Percentiles rank a stretch among this genome's conserved stretches.
phyloP scores from a whole-genome alignment of 2,888 invertebrate species.

The Aporophyla lueneburgensis region DNA sequence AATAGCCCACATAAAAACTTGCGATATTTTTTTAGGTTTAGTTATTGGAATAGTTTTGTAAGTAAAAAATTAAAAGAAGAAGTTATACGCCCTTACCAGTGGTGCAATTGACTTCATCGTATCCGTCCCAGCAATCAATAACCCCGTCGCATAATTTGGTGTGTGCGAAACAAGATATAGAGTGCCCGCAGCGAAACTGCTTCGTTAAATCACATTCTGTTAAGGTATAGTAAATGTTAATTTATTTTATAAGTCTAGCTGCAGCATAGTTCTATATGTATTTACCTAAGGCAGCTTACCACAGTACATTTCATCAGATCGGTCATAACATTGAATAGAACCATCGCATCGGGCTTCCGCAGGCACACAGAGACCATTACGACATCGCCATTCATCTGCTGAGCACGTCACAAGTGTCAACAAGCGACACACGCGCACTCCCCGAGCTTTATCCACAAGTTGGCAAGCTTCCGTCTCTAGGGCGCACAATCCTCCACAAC shows the following conservation, averaged over 20 bases:
- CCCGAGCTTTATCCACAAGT: slow-evolving; percentile 88
- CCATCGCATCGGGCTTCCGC: slow-evolving; percentile 93
- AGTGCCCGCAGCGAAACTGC: slow-evolving; percentile 94
- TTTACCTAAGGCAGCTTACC: slow-evolving; percentile 85
- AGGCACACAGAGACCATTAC: slow-evolving; percentile 93
- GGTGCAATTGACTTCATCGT: slow-evolving; percentile 94
- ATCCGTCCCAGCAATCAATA: slow-evolving; percentile 95
- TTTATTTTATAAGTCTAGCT: not conserved
- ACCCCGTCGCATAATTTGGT: slow-evolving; percentile 93
- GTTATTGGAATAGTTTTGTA: slow-evolving; percentile 46
- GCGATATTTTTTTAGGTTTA: slow-evolving; percentile 68
- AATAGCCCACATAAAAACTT: slow-evolving; percentile 74
- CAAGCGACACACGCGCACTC: slow-evolving; percentile 90
- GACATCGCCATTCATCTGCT: slow-evolving; percentile 93
- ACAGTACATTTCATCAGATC: slow-evolving; percentile 94
- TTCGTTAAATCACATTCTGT: slow-evolving; percentile 92
- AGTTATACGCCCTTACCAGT: slow-evolving; percentile 84
- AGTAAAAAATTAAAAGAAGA: not conserved
- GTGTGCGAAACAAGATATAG: slow-evolving; percentile 93
- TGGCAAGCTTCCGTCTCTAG: slow-evolving; percentile 92
- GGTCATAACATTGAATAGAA: slow-evolving; percentile 93
- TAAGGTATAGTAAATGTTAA: slow-evolving; percentile 69
- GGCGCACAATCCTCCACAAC: slow-evolving; percentile 92
- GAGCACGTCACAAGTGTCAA: slow-evolving; percentile 91
- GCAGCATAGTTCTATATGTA: not conserved